A percentile compares a stretch with the other conserved stretches of the same genome.
phyloP scores from a whole-genome alignment of 2,888 invertebrate species.

The Saturnia japonica region DNA sequence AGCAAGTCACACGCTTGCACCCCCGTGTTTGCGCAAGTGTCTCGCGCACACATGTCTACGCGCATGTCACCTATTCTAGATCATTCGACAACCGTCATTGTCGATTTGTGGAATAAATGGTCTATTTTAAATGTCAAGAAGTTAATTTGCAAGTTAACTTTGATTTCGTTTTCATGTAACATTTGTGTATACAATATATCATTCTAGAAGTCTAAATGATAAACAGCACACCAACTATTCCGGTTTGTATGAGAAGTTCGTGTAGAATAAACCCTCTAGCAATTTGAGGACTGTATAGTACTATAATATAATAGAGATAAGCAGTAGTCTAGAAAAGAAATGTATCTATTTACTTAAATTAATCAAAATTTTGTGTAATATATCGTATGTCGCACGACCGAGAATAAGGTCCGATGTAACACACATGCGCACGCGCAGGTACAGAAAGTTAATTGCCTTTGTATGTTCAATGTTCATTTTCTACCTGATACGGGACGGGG shows the following conservation, averaged over 20 bases:
- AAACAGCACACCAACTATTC: no score
- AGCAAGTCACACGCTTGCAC: constrained; percentile 21
- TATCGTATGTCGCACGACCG: constrained; percentile 9
- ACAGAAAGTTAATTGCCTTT: constrained; percentile 79
- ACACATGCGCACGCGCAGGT: constrained; percentile 58
- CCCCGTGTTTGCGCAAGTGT: constrained; percentile 72
- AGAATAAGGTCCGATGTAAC: constrained; percentile 14
- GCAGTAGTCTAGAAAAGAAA: neutral
- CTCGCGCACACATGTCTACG: constrained; percentile 36
- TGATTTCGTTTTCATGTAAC: neutral
- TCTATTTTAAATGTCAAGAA: neutral
- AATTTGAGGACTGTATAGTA: neutral
- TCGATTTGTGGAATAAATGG: neutral
- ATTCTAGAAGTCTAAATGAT: no score
- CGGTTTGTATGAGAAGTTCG: no score
- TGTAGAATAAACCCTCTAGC: no score
- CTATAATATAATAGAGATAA: neutral
- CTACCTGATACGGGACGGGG: constrained; percentile 67
- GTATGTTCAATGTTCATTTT: constrained; percentile 76
- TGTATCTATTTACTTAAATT: neutral
- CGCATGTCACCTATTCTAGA: constrained; percentile 26
- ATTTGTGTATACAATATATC: no score
- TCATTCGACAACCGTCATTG: constrained; percentile 3
- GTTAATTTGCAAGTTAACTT: neutral
- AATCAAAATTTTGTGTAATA: neutral